Base-by-base conservation (phyloP, 23 tunicate genomes). In the Styela clava region DNA sequence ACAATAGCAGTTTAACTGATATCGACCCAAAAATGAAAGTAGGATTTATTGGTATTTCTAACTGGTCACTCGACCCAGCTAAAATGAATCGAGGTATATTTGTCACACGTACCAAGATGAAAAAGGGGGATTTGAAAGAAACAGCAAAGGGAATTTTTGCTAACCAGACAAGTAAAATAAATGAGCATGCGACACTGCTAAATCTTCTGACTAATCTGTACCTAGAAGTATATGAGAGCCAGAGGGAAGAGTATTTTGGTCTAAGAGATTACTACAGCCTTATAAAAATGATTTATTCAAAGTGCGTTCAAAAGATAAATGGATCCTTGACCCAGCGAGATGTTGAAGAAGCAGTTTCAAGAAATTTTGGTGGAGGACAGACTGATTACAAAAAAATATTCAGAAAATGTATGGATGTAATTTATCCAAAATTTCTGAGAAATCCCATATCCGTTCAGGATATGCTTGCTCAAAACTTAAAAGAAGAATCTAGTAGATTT, bases 51-150 rank as follows among this genome's bases (percentile, higher is more conserved):
- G 95, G 95, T n/a, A 89, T 89, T 19, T 89, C 95, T 44, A 89
- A 89, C 79, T 89, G 95, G 95, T 83, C 95, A 0, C 63, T 89
- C 36, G 95, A 89, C 56, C 95, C 95, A 26, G 95, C 95, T 3
- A 89, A 89, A 69, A 89, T 89, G 95, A 89, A 89, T 61, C 61
- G 95, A 74, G 95, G 95, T 2, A 89, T 89, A 16, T 89, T 89
- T 69, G 89, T 89, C n/a, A 84, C 88, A 30, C 80, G 89, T 20
- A 85, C 83, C 34, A 61, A 89, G 68, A 86, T 88, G 1, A 44
- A 85, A 0, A 27, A 81, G 74, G 12, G 1, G 0, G 95, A 89
- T 32, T 44, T 89, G 34, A 31, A 81, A 24, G 68, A 79, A 74
- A 89, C 95, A 23, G 95, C 95, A 2, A 67, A 85, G 34, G 95